phyloP scores from a whole-genome alignment of 2,113 vertebrate species.

The Hydrochoerus hydrochaeris region DNA sequence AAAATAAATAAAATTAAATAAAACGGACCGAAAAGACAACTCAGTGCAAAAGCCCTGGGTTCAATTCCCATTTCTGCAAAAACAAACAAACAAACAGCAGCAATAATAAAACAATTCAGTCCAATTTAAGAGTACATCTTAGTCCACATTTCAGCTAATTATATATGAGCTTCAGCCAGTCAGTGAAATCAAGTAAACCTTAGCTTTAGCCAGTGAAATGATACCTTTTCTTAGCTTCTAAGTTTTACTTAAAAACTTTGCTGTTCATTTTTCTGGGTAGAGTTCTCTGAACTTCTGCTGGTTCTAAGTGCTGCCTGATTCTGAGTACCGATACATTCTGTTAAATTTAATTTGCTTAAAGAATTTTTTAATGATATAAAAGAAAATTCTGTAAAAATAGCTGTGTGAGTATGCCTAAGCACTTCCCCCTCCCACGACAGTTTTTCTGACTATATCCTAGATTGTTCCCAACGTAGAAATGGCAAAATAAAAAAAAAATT shows the following conservation, averaged over 20 bases:
- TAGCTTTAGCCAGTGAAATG: background rate
- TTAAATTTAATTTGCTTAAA: background rate
- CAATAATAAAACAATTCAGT: background rate
- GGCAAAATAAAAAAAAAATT: background rate
- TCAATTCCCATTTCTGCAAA: background rate
- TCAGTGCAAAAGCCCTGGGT: background rate
- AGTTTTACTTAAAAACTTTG: background rate
- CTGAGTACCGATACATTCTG: background rate
- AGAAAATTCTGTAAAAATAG: background rate
- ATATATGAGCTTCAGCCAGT: background rate
- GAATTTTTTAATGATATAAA: background rate
- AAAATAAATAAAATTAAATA: background rate
- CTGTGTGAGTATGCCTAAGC: background rate
- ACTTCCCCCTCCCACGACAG: accelerated
- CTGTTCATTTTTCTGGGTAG: background rate
- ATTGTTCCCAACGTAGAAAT: background rate
- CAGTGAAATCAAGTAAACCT: background rate
- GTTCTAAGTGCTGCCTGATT: background rate
- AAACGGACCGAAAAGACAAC: background rate
- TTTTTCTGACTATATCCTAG: background rate
- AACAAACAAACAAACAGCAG: background rate
- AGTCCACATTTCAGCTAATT: background rate
- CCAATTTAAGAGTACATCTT: background rate
- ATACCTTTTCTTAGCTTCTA: background rate
- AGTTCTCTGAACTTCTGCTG: background rate